A percentile compares a stretch with the other conserved stretches of the same genome.
Evolutionary conservation across 1,140 invertebrate species (phyloP).

Genomic region (Mactra quadrangularis): DNA sequence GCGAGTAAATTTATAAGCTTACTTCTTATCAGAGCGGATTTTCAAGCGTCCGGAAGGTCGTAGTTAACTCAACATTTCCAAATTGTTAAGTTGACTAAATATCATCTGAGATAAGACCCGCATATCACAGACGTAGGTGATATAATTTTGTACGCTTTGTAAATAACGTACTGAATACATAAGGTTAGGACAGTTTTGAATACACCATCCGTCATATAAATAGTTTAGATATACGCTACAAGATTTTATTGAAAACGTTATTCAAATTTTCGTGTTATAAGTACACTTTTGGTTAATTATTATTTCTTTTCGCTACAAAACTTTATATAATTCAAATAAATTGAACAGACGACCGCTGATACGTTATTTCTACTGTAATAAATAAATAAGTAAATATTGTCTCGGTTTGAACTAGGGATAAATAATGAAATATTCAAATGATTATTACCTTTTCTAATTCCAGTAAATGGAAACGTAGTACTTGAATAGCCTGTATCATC

Average conservation of each 20-base stretch:
- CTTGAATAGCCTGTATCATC: conserved; percentile 99
- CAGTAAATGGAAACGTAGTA: conserved; percentile 99
- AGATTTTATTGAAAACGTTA: no score
- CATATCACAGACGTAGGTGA: conserved; percentile 44
- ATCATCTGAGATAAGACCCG: conserved; percentile 53
- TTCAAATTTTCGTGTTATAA: no score
- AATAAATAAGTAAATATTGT: no score
- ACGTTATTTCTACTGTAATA: not conserved
- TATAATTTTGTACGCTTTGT: conserved; percentile 37
- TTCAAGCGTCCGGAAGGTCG: conserved; percentile 44
- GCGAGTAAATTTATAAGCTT: conserved; percentile 62
- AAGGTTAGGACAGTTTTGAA: no score
- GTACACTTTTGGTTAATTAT: not conserved
- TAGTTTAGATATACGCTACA: no score
- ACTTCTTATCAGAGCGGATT: conserved; percentile 57
- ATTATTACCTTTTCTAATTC: conserved; percentile 99
- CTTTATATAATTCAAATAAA: not conserved
- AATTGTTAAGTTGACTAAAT: conserved; percentile 59
- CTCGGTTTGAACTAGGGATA: not conserved
- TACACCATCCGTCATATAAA: no score
- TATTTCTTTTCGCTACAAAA: not conserved
- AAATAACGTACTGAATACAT: not conserved
- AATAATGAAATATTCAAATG: not conserved
- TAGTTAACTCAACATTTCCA: conserved; percentile 52
- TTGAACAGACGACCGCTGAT: not conserved